phyloP scores from a whole-genome alignment of 1,140 invertebrate species.

The Plutomurus gul region DNA sequence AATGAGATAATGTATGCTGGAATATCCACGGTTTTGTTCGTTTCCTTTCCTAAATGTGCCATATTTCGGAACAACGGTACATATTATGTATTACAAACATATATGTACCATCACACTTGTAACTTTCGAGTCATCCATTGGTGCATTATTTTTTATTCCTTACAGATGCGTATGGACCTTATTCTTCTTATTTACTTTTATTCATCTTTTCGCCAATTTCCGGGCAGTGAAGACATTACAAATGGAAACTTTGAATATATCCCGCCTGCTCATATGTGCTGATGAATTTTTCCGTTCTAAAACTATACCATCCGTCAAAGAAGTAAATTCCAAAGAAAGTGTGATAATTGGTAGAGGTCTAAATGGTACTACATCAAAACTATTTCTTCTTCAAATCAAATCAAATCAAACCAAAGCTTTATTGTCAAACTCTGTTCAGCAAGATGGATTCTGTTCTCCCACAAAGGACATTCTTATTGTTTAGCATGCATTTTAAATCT shows the following conservation, averaged over 20 bases:
- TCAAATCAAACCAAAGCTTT: no score
- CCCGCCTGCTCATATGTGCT: constrained; percentile 71
- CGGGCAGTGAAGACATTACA: constrained; percentile 74
- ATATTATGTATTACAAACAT: no score
- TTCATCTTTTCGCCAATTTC: constrained; percentile 87
- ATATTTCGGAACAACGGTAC: no score
- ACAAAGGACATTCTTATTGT: neutral
- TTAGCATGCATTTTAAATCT: neutral
- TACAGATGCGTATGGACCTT: constrained; percentile 69
- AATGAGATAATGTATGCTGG: neutral
- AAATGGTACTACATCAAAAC: neutral
- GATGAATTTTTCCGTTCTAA: constrained; percentile 64
- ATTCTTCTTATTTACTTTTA: constrained; percentile 72
- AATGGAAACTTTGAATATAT: constrained; percentile 78
- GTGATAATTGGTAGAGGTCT: constrained; percentile 54
- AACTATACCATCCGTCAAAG: constrained; percentile 60
- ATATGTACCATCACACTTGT: no score
- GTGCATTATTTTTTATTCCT: constrained; percentile 37
- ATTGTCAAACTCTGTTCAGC: no score
- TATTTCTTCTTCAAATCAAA: no score
- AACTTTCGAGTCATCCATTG: no score
- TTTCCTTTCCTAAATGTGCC: neutral
- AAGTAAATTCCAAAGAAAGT: constrained; percentile 66
- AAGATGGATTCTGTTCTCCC: no score
- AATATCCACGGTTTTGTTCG: neutral